phyloP scores from a whole-genome alignment of 2,888 invertebrate species.

The Heliconius charithonia region DNA sequence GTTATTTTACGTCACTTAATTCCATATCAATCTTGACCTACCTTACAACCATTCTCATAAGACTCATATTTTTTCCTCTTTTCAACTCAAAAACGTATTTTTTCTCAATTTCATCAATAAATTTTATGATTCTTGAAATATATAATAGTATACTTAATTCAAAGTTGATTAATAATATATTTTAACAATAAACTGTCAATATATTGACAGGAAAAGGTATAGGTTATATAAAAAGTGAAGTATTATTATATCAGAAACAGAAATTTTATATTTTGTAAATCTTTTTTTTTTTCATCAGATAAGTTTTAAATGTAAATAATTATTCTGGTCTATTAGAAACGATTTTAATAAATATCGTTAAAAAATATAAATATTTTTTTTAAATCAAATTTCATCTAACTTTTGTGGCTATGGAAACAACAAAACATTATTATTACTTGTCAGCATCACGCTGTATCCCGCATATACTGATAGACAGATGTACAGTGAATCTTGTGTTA shows the following conservation, averaged over 20 bases:
- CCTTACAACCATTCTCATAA: conserved; percentile 16
- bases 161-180: neutral
- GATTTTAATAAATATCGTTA: neutral
- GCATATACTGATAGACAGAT: too few relatives aligned
- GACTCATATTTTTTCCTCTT: neutral
- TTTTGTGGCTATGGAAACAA: too few relatives aligned
- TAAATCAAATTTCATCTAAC: too few relatives aligned
- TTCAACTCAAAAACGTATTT: neutral
- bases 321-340: neutral
- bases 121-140: neutral
- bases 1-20: neutral
- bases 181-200: conserved; percentile 8
- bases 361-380: too few relatives aligned
- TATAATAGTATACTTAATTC: neutral
- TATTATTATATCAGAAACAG: neutral
- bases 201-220: conserved; percentile 9
- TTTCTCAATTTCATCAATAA: neutral
- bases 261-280: neutral
- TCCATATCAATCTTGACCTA: neutral
- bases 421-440: too few relatives aligned
- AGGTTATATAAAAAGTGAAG: neutral
- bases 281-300: too few relatives aligned
- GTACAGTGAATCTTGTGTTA: too few relatives aligned
- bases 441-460: too few relatives aligned
- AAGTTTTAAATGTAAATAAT: neutral